A percentile compares a stretch with the other conserved stretches of the same genome.
Conservation (phyloP, 2,797 vertebrate species). For the Setipinna tenuifilis region DNA sequence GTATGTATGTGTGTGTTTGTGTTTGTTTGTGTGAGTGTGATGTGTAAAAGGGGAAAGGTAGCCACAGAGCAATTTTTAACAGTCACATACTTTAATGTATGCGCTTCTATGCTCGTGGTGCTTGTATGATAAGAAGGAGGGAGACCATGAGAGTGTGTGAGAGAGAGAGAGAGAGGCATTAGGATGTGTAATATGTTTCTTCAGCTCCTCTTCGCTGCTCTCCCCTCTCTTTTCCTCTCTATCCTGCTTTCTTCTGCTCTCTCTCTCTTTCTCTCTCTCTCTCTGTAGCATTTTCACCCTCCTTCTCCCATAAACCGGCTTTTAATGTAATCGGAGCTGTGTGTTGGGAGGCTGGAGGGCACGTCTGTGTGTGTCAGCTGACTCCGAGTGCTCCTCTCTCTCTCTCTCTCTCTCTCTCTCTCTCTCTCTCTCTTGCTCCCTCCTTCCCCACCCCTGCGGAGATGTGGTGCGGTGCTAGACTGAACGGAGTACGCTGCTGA, state of each 20-base stretch:
- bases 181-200: not conserved
- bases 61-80: not conserved
- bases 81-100: not conserved
- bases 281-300: not conserved
- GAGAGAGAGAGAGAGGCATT: conserved; percentile 34
- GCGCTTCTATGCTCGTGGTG: not conserved
- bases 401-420: not conserved
- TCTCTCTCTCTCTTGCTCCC: not conserved
- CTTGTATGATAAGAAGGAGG: not conserved
- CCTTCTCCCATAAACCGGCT: not conserved
- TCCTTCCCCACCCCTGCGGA: not conserved
- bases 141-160: not conserved
- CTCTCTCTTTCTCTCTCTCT: not conserved
- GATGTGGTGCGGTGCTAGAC: not conserved
- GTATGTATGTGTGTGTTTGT: not conserved
- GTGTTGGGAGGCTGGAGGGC: conserved; percentile 18
- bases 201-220: not conserved
- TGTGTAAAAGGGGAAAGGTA: not conserved
- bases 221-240: not conserved
- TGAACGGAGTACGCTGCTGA: not conserved
- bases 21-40: not conserved
- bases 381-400: not conserved
- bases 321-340: not conserved
- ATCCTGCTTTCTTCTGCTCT: not conserved
- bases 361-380: not conserved